Evolutionary conservation across 2,113 vertebrate species (phyloP).

Genomic region (Nipponia nippon): DNA sequence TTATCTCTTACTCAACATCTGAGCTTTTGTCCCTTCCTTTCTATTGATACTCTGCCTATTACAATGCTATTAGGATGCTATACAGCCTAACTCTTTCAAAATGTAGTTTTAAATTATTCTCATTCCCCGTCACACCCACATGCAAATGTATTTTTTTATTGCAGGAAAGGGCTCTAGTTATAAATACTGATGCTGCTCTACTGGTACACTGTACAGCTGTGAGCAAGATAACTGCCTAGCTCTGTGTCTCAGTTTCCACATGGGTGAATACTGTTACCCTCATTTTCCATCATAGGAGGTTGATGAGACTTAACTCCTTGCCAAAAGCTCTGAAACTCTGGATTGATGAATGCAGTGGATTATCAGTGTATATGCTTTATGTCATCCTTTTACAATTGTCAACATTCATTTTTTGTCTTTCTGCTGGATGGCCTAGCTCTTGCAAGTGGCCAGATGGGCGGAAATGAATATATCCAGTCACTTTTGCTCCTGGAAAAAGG

Average conservation of each 20-base stretch:
- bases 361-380: neutral
- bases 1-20: neutral
- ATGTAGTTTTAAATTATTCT: neutral
- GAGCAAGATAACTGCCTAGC: neutral
- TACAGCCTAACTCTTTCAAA: neutral
- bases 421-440: neutral
- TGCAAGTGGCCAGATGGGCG: neutral
- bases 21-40: neutral
- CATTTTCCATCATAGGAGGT: neutral
- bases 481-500: slow-evolving; percentile 12
- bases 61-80: neutral
- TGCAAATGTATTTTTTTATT: neutral
- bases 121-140: neutral
- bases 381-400: neutral
- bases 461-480: neutral
- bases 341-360: neutral
- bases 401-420: neutral
- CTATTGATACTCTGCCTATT: neutral
- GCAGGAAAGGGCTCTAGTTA: neutral
- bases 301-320: neutral
- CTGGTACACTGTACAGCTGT: neutral
- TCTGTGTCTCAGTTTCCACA: neutral
- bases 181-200: neutral
- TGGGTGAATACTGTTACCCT: neutral
- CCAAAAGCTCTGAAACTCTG: slow-evolving; percentile 12